These are phyloP conservation scores for Osmerus mordax DNA, from an alignment of 2,113 vertebrate genomes.

Conservation along the genomic window DNA sequence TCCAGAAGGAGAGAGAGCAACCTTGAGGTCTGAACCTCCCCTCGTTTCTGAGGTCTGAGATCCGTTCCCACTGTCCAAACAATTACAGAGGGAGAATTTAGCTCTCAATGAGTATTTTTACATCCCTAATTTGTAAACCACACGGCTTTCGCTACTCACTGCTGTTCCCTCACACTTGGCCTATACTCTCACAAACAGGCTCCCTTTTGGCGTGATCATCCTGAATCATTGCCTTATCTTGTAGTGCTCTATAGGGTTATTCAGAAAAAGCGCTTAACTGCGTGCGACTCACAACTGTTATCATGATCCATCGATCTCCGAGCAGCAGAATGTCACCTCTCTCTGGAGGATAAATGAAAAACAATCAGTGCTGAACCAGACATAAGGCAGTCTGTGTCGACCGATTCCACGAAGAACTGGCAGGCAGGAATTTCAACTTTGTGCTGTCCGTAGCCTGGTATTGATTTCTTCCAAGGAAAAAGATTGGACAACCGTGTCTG, in stretches of 20 bases:
- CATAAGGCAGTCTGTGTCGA: constrained; percentile 13
- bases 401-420: constrained; percentile 12
- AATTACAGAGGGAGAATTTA: constrained; percentile 62
- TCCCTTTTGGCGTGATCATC: constrained; percentile 22
- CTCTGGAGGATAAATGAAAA: constrained; percentile 33
- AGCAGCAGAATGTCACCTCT: constrained; percentile 23
- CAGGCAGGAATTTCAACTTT: constrained; percentile 22
- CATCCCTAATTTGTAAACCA: constrained; percentile 46
- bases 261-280: neutral
- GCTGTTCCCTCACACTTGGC: constrained; percentile 34
- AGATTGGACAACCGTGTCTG: constrained; percentile 33
- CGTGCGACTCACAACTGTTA: constrained; percentile 3
- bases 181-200: constrained; percentile 2
- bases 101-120: constrained; percentile 55
- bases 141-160: constrained; percentile 31
- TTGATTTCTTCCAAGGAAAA: constrained; percentile 36
- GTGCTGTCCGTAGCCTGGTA: constrained; percentile 30
- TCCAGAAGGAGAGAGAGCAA: constrained; percentile 15
- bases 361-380: constrained; percentile 27
- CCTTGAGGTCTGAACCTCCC: constrained; percentile 56
- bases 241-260: neutral
- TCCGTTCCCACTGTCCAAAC: constrained; percentile 46
- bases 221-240: constrained; percentile 10
- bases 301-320: constrained; percentile 12
- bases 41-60: constrained; percentile 32